Conservation (phyloP, 2,113 vertebrate species). For the Puffinus mauretanicus region DNA sequence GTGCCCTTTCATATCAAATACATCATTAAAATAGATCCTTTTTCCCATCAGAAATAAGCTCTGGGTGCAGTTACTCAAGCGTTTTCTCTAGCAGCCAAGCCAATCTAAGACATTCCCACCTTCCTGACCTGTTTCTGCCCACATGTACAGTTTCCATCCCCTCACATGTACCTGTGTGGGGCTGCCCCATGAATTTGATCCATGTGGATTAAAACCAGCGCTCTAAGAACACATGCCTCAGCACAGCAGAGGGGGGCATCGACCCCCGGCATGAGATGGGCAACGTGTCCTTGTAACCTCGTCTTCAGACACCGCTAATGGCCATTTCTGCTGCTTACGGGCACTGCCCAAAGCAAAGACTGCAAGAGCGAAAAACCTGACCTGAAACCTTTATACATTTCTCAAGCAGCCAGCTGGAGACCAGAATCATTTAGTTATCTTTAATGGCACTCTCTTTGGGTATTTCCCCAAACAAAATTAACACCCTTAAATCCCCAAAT, state of each 20-base stretch:
- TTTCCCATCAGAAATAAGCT: conserved; percentile 1
- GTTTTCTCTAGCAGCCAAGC: background rate
- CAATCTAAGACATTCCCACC: background rate
- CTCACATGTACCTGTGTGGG: background rate
- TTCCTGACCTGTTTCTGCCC: background rate
- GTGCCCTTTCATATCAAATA: conserved; percentile 53
- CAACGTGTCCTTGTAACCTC: background rate
- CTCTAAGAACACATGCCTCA: background rate
- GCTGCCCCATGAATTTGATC: background rate
- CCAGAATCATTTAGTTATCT: background rate
- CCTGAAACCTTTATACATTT: background rate
- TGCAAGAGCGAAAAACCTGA: background rate
- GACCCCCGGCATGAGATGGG: fast-evolving
- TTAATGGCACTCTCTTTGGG: background rate
- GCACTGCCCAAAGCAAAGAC: background rate
- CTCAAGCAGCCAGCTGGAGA: background rate
- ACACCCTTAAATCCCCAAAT: conserved; percentile 11
- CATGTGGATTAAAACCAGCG: background rate
- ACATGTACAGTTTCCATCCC: background rate
- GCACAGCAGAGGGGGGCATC: background rate
- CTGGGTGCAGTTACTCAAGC: background rate
- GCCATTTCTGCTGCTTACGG: background rate
- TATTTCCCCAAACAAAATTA: conserved; percentile 23
- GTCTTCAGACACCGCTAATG: background rate
- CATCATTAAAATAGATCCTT: conserved; percentile 36